Evolutionary conservation across 1,140 invertebrate genomes (phyloP).

Genomic region (Drosophila dunni): DNA sequence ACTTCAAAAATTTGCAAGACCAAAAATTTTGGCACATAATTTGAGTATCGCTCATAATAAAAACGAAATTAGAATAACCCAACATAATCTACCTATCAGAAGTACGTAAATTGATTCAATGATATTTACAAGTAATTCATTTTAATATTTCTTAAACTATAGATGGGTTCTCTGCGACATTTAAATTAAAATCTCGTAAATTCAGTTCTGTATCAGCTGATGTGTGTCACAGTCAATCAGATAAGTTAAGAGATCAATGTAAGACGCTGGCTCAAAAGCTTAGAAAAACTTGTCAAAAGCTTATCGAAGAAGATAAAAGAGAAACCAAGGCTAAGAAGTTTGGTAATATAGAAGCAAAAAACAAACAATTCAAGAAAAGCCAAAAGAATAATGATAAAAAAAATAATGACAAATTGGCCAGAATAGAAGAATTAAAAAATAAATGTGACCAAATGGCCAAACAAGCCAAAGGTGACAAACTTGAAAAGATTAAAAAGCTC

Average conservation of each 20-base stretch:
- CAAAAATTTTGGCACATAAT: conserved; percentile 16
- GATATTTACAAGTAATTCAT: neutral
- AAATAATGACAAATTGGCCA: neutral
- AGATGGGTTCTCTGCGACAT: conserved; percentile 12
- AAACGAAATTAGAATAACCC: conserved; percentile 6
- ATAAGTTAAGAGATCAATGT: conserved; percentile 9
- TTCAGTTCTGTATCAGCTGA: neutral
- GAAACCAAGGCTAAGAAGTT: neutral
- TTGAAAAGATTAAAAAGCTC: conserved; percentile 2
- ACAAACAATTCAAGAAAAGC: neutral
- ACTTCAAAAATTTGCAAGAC: conserved; percentile 6
- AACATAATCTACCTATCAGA: neutral
- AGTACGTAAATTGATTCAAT: conserved; percentile 9
- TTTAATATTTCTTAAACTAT: neutral
- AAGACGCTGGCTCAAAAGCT: conserved; percentile 5
- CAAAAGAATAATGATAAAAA: neutral
- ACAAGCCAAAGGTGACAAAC: conserved; percentile 9
- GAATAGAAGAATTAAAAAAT: conserved; percentile 11
- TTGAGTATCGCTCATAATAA: conserved; percentile 6
- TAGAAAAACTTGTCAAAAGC: neutral
- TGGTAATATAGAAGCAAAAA: no score
- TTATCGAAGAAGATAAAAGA: conserved; percentile 11
- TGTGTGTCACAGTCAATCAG: neutral
- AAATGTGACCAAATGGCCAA: conserved; percentile 22
- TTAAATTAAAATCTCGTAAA: conserved; percentile 7